Conservation (phyloP, 2,797 vertebrate genomes). For the Brachymystax lenok region DNA sequence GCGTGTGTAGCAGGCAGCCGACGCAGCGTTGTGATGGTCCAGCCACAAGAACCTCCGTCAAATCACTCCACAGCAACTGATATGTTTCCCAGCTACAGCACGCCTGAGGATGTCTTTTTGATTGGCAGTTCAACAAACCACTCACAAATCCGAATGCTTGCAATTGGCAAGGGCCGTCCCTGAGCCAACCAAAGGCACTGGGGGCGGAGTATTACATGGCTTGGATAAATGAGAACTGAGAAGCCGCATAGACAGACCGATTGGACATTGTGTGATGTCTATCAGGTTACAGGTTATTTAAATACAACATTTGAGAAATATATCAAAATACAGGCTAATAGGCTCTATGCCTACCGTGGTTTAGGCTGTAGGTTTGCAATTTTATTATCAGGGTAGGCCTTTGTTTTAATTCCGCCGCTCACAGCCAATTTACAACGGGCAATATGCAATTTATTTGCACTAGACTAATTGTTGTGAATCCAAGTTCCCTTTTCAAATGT, state of each 20-base stretch:
- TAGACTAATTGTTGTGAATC: neutral
- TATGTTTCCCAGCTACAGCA: conserved; percentile 39
- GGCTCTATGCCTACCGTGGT: no score
- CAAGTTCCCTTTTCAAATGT: neutral
- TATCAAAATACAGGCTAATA: neutral
- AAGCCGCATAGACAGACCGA: neutral
- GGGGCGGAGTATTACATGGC: conserved; percentile 65
- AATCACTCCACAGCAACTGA: conserved; percentile 9
- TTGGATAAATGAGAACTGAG: neutral
- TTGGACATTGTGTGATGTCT: neutral
- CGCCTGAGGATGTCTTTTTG: conserved; percentile 74
- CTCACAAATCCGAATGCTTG: conserved; percentile 64
- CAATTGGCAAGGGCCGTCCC: conserved; percentile 48
- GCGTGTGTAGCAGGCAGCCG: conserved; percentile 54
- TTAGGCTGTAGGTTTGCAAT: neutral
- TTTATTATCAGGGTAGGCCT: neutral
- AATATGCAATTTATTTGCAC: neutral
- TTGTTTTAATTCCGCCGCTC: neutral
- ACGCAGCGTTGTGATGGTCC: conserved; percentile 71
- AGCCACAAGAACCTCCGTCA: conserved; percentile 67
- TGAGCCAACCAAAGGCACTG: conserved; percentile 72
- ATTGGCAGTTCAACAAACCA: conserved; percentile 78
- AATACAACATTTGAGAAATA: neutral
- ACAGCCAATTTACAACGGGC: neutral
- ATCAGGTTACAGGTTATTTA: neutral